Conservation (phyloP, 2,113 vertebrate species). For the Zosterops lateralis region DNA sequence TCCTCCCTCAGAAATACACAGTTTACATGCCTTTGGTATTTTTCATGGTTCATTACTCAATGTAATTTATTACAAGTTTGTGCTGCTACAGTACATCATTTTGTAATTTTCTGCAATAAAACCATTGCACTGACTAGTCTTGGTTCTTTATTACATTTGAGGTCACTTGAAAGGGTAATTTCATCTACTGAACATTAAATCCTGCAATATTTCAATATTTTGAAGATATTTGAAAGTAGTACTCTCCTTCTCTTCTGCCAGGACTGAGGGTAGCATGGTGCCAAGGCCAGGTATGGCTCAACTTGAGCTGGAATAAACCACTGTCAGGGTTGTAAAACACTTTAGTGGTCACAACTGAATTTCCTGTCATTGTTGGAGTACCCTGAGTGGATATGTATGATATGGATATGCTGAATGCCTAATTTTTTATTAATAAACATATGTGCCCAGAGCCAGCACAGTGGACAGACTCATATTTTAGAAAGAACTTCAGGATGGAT, state of each 20-base stretch:
- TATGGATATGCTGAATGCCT: neutral
- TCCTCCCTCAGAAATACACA: neutral
- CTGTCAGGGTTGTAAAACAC: neutral
- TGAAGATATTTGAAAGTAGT: neutral
- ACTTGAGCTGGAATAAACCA: neutral
- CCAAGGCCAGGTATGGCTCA: neutral
- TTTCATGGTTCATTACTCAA: conserved; percentile 25
- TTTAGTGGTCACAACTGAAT: neutral
- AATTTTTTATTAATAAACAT: neutral
- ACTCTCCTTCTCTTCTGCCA: neutral
- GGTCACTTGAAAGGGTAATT: conserved; percentile 66
- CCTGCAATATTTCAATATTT: conserved; percentile 49
- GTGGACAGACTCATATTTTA: neutral
- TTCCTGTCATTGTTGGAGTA: neutral
- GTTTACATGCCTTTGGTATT: conserved; percentile 24
- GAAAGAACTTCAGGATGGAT: neutral
- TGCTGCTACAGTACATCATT: conserved; percentile 48
- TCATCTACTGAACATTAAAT: conserved; percentile 49
- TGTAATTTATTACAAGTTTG: conserved; percentile 55
- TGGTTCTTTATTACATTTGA: conserved; percentile 57
- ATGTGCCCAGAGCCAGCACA: neutral
- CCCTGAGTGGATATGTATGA: neutral
- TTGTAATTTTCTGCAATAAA: conserved; percentile 62
- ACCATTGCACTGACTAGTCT: conserved; percentile 33
- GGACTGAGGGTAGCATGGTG: accelerated